These are phyloP conservation scores for Drosophila putrida DNA, from an alignment of 2,888 invertebrate genomes.

Conservation along the genomic window DNA sequence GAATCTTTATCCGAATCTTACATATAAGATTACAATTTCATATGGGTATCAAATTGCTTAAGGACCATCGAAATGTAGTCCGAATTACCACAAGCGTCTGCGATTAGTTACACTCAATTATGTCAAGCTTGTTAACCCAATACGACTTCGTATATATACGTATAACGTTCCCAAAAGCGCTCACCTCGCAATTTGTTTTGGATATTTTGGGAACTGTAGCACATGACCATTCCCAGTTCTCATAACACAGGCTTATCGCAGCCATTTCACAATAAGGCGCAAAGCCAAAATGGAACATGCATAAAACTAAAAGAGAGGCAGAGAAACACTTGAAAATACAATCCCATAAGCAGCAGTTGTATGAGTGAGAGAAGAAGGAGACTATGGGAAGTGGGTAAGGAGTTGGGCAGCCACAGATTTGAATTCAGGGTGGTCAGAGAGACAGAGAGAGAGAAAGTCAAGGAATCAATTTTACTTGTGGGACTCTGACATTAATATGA, in stretches of 20 bases:
- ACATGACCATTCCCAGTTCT: conserved; percentile 14
- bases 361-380: background rate
- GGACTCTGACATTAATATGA: conserved; percentile 77
- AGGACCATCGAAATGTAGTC: background rate
- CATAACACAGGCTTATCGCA: conserved; percentile 70
- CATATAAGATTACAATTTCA: background rate
- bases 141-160: background rate
- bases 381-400: background rate
- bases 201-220: conserved; percentile 11
- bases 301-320: conserved; percentile 50
- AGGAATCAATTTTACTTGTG: conserved; percentile 74
- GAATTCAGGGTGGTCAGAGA: conserved; percentile 31
- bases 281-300: conserved; percentile 54
- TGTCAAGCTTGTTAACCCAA: conserved; percentile 19
- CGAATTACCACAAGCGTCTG: conserved; percentile 16
- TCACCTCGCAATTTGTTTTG: conserved; percentile 36
- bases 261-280: conserved; percentile 57
- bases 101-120: conserved; percentile 45
- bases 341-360: conserved; percentile 21
- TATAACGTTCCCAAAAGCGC: conserved; percentile 9
- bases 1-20: background rate
- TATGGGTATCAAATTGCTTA: conserved; percentile 5
- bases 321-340: conserved; percentile 43
- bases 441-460: background rate
- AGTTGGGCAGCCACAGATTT: conserved; percentile 41